Base-by-base conservation (phyloP, 2,113 vertebrate genomes). In the Gavia stellata region DNA sequence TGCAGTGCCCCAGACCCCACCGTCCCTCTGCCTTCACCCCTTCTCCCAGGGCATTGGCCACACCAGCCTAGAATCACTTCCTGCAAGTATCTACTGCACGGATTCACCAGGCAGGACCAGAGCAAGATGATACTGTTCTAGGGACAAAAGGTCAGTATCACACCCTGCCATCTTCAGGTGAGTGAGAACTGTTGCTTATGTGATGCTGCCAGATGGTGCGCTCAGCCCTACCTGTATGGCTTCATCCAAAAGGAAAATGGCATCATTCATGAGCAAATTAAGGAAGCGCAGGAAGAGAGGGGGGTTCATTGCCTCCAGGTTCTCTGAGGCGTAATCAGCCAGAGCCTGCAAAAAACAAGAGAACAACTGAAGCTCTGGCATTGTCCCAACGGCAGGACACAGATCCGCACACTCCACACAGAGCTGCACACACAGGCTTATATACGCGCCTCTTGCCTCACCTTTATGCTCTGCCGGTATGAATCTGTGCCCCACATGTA, bases 221-320 rank as follows among this genome's bases (percentile, higher is more conserved):
- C 10, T 31, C 42, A 58, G 86, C 89, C 92, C 85, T 95, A 99
- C 99, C 99, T 99, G 99, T 98, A 99, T 99, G 81, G 99, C 99
- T 97, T 99, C 99, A 86, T 99, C 99, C 97, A 99, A 88, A n/a
- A 99, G 97, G 95, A 99, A 99, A 83, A 99, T 98, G 77, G 99
- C 99, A 94, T 99, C 99, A 0, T 99, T 99, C 99, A 99, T 99
- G 55, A 99, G 98, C 92, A 99, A 94, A 88, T 99, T 99, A 49
- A 99, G 98, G 96, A 99, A 99, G 93, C 99, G 98, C 92, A 99
- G 95, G 96, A 99, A 99, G 79, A 99, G 98, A 10, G 99, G 99
- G 15, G 99, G 99, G 80, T 98, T 99, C 99, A 99, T 99, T 38
- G 99, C 99, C 97, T 99, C 99, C 91, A 99, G 98, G 97, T 99